Evolutionary conservation across 2,888 invertebrate genomes (phyloP), one percentile per base, ranked within the genome.

Genomic region (Dryococelus australis): DNA sequence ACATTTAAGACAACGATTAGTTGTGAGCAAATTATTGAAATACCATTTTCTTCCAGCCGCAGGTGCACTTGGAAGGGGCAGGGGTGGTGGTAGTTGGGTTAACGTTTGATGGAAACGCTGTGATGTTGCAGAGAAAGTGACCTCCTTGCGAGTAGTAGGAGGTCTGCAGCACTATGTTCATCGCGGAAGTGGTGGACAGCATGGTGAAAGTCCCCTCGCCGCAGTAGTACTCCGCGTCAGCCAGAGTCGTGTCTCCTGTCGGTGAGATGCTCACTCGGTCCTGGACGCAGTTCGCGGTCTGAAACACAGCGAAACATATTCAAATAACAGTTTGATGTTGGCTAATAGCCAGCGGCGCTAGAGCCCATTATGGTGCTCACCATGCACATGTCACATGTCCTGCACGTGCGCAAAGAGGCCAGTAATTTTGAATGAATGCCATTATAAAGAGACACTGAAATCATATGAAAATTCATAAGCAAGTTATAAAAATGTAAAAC

Each of bases 211-310:
- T 83, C 0, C 83, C 83, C 16, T 16, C 43, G 24, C 83, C 83
- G 35, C 83, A 83, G 83, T 83, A 83, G 28, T 83, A 83, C 83
- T 83, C 83, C 6, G 83, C 83, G 83, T 83, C 83, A 16, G 16
- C 27, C 13, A 83, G 83, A 6, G 28, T 28, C 35, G 43, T 43
- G 27, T 83, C 35, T 2, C 83, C 83, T 24, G 83, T 83, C 28
- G 24, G 35, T 13, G 83, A 83, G 28, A 83, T 24, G 83, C 83
- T 83, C 16, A 83, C 16, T 20, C 83, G 83, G 83, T 83, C 83
- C 43, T 43, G 35, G 16, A 24, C 24, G 83, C 83, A 83, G 83
- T 83, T 43, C 27, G 83, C 43, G 3, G 35, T 35, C 83, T 83
- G 35, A 20, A 83, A 83, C 65, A 65, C 65, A 65, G 16, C 65